These are phyloP conservation scores for Drosophila multiciliata DNA, from an alignment of 2,888 invertebrate species.

Conservation along the genomic window DNA sequence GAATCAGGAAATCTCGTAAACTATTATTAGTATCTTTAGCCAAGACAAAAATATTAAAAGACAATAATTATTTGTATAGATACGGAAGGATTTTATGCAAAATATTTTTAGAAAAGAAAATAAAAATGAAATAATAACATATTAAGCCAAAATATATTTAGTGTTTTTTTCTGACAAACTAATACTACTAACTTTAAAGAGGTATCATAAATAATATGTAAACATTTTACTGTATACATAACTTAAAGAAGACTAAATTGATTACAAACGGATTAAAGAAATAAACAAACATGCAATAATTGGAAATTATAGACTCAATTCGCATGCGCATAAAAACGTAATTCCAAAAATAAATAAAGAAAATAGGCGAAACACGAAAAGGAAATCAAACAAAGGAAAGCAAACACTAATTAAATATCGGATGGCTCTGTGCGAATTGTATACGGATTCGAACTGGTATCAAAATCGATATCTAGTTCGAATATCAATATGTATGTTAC, in stretches of 20 bases:
- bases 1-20: background rate
- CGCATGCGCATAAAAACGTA: conserved; percentile 35
- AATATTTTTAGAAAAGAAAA: background rate
- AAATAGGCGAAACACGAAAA: conserved; percentile 18
- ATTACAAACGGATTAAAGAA: conserved; percentile 8
- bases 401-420: conserved; percentile 55
- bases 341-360: background rate
- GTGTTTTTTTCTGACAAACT: background rate
- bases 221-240: conserved; percentile 3
- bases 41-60: background rate
- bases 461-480: conserved; percentile 32
- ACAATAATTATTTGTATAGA: background rate
- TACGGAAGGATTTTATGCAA: conserved; percentile 4
- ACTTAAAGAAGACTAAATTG: background rate
- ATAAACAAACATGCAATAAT: conserved; percentile 16
- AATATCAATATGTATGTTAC: conserved; percentile 38
- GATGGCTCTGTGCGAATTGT: conserved; percentile 64
- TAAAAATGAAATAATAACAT: background rate
- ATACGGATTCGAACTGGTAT: conserved; percentile 51
- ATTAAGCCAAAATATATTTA: background rate
- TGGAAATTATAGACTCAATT: conserved; percentile 8
- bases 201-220: background rate
- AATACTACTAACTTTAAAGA: background rate
- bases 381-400: conserved; percentile 31
- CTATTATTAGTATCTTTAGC: background rate